These are phyloP conservation scores for Sceloporus tristichus DNA, from an alignment of 2,113 vertebrate species.

Conservation along the genomic window DNA sequence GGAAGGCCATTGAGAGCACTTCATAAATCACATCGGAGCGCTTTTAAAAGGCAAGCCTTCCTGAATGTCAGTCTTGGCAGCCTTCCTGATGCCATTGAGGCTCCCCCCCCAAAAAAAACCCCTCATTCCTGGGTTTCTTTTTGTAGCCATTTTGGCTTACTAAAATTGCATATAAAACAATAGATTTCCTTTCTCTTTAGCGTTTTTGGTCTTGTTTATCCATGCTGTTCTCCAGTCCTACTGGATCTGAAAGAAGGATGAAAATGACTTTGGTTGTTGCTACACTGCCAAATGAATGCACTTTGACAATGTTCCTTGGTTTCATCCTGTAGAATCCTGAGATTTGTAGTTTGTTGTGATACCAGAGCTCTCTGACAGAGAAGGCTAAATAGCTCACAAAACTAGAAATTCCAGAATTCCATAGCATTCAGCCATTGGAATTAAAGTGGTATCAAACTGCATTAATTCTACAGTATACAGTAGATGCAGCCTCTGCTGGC, in stretches of 20 bases:
- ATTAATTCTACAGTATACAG: too few relatives aligned
- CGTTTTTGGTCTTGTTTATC: not conserved
- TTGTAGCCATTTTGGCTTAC: not conserved
- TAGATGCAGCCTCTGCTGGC: not conserved
- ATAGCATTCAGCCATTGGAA: too few relatives aligned
- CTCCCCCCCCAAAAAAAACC: too few relatives aligned
- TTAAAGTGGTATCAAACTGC: too few relatives aligned
- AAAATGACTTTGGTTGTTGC: not conserved
- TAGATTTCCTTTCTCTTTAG: not conserved
- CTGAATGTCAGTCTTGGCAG: not conserved
- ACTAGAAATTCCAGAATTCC: too few relatives aligned
- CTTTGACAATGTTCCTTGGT: too few relatives aligned
- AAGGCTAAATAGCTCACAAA: too few relatives aligned
- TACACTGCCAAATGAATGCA: too few relatives aligned
- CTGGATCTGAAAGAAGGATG: not conserved
- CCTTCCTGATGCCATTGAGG: not conserved
- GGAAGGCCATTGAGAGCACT: not conserved
- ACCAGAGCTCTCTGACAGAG: too few relatives aligned
- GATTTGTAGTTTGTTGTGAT: too few relatives aligned
- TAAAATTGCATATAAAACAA: not conserved
- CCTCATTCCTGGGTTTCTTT: not conserved
- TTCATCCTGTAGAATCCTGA: too few relatives aligned
- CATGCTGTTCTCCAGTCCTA: not conserved
- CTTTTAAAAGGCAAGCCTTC: not conserved
- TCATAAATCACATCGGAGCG: slow-evolving; percentile 9